These are phyloP conservation scores for Cyprinus carpio DNA, from an alignment of 2,113 vertebrate genomes.

Conservation along the genomic window DNA sequence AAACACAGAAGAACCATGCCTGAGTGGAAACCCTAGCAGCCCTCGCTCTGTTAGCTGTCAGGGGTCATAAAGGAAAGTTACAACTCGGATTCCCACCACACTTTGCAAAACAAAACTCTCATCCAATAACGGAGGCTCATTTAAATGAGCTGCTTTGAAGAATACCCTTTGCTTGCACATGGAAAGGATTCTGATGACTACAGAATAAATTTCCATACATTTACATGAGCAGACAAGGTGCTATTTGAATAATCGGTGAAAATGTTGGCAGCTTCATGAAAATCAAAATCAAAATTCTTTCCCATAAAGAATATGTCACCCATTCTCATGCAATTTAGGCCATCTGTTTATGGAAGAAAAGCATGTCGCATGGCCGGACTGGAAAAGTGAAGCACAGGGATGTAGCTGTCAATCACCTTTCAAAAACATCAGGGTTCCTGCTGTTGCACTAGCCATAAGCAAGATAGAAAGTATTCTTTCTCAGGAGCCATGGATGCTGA, in stretches of 20 bases:
- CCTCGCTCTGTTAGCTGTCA: conserved; percentile 54
- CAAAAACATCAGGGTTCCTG: background rate
- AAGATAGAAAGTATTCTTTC: background rate
- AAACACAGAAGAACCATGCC: background rate
- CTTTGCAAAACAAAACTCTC: conserved; percentile 58
- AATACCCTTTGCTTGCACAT: conserved; percentile 65
- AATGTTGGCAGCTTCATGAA: conserved; percentile 69
- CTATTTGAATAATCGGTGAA: conserved; percentile 68
- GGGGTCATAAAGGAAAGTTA: conserved; percentile 66
- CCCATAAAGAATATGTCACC: conserved; percentile 52
- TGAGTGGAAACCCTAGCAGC: conserved; percentile 32
- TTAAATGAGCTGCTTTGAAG: conserved; percentile 73
- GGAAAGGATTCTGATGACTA: conserved; percentile 72
- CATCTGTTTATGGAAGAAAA: conserved; percentile 46
- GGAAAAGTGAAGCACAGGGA: background rate
- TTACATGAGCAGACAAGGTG: conserved; percentile 65
- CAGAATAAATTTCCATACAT: conserved; percentile 74
- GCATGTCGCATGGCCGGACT: conserved; percentile 18
- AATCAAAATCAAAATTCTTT: conserved; percentile 68
- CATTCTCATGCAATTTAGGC: conserved; percentile 52
- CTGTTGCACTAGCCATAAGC: background rate
- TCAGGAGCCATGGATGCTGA: background rate
- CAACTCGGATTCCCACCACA: conserved; percentile 52
- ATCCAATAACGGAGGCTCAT: conserved; percentile 64
- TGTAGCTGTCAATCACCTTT: conserved; percentile 30